Evolutionary conservation across 2,797 vertebrate species (phyloP).

Genomic region (Oophaga sylvatica): DNA sequence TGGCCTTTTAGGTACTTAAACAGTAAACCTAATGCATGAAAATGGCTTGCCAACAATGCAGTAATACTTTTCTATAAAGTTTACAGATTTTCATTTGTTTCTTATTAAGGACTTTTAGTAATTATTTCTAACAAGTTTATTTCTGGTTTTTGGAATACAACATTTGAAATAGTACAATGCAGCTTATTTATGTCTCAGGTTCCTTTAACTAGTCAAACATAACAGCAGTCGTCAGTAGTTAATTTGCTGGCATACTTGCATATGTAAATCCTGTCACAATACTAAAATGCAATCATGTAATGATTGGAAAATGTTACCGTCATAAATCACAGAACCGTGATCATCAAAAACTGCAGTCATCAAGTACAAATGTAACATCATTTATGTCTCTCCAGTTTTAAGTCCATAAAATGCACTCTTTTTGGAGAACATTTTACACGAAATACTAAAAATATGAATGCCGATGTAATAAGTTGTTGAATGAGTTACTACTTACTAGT

Average conservation of each 20-base stretch:
- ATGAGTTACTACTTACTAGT: conserved; percentile 82
- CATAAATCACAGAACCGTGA: conserved; percentile 90
- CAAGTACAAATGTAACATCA: conserved; percentile 85
- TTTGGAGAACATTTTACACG: conserved; percentile 75
- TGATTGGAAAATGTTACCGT: conserved; percentile 89
- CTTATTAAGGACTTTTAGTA: neutral
- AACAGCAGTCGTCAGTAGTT: conserved; percentile 86
- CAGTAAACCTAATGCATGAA: neutral
- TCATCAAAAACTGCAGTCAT: conserved; percentile 95
- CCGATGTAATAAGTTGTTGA: conserved; percentile 81
- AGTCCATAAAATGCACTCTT: conserved; percentile 77
- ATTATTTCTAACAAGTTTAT: neutral
- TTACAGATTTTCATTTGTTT: neutral
- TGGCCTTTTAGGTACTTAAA: neutral
- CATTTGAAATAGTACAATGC: neutral
- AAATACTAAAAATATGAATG: conserved; percentile 80
- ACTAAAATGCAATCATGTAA: conserved; percentile 86
- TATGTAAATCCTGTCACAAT: conserved; percentile 97
- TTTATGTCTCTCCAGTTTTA: conserved; percentile 80
- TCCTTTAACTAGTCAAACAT: conserved; percentile 90
- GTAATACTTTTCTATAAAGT: neutral
- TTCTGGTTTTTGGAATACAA: neutral
- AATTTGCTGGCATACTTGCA: conserved; percentile 89
- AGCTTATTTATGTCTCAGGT: conserved; percentile 73
- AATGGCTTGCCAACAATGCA: too few relatives aligned